Evolutionary conservation across 2,797 vertebrate genomes (phyloP).

Genomic region (Oreochromis mossambicus): DNA sequence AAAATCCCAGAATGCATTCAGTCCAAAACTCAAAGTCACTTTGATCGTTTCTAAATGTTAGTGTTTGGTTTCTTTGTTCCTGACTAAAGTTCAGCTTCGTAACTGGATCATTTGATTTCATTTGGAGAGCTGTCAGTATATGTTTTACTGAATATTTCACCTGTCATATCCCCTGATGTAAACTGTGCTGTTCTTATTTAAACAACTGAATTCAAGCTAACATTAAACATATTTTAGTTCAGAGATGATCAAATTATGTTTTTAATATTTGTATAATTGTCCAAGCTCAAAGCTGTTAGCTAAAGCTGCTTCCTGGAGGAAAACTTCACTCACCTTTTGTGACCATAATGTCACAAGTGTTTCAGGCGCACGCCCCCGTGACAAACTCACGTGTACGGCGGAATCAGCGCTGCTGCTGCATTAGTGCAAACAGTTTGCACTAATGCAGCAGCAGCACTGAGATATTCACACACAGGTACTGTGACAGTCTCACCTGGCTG

Average conservation of each 20-base stretch:
- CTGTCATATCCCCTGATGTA: accelerated
- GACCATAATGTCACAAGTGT: not conserved
- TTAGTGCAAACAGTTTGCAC: not conserved
- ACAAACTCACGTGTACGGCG: not conserved
- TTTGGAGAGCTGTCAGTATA: not conserved
- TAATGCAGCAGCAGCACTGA: not conserved
- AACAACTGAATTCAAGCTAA: not conserved
- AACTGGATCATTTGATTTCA: not conserved
- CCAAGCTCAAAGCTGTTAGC: not conserved
- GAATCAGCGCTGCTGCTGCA: not conserved
- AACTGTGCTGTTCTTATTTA: not conserved
- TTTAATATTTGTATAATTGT: accelerated
- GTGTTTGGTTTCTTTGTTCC: not conserved
- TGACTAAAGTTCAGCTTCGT: not conserved
- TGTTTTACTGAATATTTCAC: not conserved
- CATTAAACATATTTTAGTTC: not conserved
- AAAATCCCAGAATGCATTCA: not conserved
- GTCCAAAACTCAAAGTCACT: not conserved
- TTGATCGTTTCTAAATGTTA: not conserved
- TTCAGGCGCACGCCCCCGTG: not conserved
- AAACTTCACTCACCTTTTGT: not conserved
- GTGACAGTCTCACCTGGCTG: constrained; percentile 54
- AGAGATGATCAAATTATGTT: not conserved
- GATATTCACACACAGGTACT: not conserved
- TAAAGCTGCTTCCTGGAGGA: not conserved